Conservation (phyloP, 2,797 vertebrate genomes). For the Sebastes elongatus region DNA sequence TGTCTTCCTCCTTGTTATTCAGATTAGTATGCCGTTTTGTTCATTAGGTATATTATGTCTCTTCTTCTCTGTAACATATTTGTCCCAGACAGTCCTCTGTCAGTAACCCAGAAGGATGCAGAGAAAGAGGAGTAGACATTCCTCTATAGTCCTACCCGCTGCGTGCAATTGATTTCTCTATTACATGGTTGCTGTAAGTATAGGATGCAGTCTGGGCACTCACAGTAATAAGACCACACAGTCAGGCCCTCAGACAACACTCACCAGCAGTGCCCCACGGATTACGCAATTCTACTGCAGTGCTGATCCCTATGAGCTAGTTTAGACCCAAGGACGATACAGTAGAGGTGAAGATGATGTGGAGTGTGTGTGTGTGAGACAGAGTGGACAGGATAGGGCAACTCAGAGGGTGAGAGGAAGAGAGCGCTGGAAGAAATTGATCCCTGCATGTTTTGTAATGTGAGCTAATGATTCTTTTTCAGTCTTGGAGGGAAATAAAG, state of each 20-base stretch:
- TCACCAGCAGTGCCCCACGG: slow-evolving; percentile 52
- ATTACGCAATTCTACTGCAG: slow-evolving; percentile 77
- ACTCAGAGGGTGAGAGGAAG: slow-evolving; percentile 28
- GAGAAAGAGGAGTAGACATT: slow-evolving; percentile 38
- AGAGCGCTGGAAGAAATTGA: slow-evolving; percentile 48
- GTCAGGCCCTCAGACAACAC: slow-evolving; percentile 47
- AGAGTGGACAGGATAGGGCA: slow-evolving; percentile 33
- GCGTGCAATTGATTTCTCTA: slow-evolving; percentile 67
- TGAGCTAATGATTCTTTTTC: slow-evolving; percentile 48
- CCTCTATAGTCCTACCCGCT: slow-evolving; percentile 23
- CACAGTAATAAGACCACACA: slow-evolving; percentile 68
- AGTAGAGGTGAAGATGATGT: slow-evolving; percentile 71
- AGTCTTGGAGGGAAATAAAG: slow-evolving; percentile 1
- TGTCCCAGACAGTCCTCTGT: slow-evolving; percentile 33
- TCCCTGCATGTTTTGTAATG: slow-evolving; percentile 57
- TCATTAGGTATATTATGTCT: background rate
- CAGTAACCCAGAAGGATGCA: slow-evolving; percentile 22
- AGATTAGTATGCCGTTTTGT: slow-evolving; percentile 8
- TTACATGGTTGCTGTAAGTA: slow-evolving; percentile 63
- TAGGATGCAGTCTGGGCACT: slow-evolving; percentile 61
- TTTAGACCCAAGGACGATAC: slow-evolving; percentile 74
- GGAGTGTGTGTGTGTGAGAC: background rate
- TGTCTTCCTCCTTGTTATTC: background rate
- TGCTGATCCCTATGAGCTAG: slow-evolving; percentile 74
- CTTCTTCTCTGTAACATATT: slow-evolving; percentile 13